A percentile compares a stretch with the other conserved stretches of the same genome.
phyloP scores from a whole-genome alignment of 1,140 invertebrate genomes.

The Scaptomyza graminum region DNA sequence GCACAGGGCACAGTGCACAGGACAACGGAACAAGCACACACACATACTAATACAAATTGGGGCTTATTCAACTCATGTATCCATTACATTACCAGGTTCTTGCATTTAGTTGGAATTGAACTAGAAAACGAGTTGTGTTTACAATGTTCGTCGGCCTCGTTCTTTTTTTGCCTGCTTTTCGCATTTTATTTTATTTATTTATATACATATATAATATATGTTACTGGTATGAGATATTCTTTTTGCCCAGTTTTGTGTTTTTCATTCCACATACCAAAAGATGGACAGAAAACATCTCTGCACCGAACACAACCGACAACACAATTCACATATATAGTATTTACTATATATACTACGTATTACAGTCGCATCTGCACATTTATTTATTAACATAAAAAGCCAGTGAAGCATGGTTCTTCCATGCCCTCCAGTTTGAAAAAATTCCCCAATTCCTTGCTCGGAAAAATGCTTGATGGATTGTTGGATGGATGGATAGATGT shows the following conservation, averaged over 20 bases:
- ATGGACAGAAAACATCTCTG: slow-evolving; percentile 29
- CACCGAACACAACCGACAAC: slow-evolving; percentile 3
- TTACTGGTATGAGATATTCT: slow-evolving; percentile 13
- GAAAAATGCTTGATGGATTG: no score
- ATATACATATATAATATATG: slow-evolving; percentile 1
- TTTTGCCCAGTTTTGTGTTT: no score
- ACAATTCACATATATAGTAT: not conserved
- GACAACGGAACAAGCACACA: slow-evolving; percentile 28
- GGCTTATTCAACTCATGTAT: slow-evolving; percentile 59
- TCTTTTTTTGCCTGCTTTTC: slow-evolving; percentile 7
- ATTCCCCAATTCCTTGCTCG: no score
- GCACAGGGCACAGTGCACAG: slow-evolving; percentile 12
- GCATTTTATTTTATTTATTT: slow-evolving; percentile 14
- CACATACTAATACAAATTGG: slow-evolving; percentile 7
- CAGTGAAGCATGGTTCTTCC: slow-evolving; percentile 71
- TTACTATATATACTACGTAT: slow-evolving; percentile 16
- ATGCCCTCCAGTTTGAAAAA: slow-evolving; percentile 27
- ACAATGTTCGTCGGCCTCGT: slow-evolving; percentile 45
- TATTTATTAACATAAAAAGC: slow-evolving; percentile 81
- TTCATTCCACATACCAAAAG: not conserved
- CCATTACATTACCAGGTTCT: slow-evolving; percentile 74
- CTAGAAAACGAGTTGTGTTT: slow-evolving; percentile 78
- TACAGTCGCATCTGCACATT: slow-evolving; percentile 40
- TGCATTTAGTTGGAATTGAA: slow-evolving; percentile 78
- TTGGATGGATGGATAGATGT: slow-evolving; percentile 2